phyloP scores from a whole-genome alignment of 1,140 invertebrate genomes.

The Ptiloglossa arizonensis region DNA sequence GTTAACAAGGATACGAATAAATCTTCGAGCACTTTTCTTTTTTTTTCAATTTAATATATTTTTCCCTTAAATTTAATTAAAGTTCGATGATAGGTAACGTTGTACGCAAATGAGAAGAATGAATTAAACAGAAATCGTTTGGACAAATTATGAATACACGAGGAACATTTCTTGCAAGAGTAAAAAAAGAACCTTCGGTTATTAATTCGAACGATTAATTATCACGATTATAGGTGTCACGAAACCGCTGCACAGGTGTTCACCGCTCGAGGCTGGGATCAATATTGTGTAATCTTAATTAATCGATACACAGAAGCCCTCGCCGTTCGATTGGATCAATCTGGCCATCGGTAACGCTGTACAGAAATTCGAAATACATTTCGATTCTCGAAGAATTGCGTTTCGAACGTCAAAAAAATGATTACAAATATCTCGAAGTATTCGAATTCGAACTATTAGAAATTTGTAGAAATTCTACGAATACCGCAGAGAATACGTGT shows the following conservation, averaged over 20 bases:
- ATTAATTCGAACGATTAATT: slow-evolving; percentile 47
- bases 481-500: too few relatives aligned
- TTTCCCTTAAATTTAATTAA: too few relatives aligned
- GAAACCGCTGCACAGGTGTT: neutral
- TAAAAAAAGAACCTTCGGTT: neutral
- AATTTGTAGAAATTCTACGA: too few relatives aligned
- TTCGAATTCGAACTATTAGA: neutral
- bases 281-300: neutral
- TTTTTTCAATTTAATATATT: too few relatives aligned
- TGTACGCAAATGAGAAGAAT: neutral
- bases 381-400: neutral
- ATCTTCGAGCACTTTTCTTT: too few relatives aligned
- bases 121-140: slow-evolving; percentile 8
- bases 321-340: neutral
- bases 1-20: too few relatives aligned
- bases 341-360: neutral
- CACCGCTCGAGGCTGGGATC: neutral
- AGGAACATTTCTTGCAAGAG: neutral
- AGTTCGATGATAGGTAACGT: neutral
- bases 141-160: neutral
- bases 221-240: neutral
- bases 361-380: neutral
- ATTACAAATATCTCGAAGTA: neutral
- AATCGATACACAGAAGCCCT: neutral
- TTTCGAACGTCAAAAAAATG: too few relatives aligned